Base-by-base conservation (phyloP, 1,140 invertebrate genomes). In the Bombus turneri region DNA sequence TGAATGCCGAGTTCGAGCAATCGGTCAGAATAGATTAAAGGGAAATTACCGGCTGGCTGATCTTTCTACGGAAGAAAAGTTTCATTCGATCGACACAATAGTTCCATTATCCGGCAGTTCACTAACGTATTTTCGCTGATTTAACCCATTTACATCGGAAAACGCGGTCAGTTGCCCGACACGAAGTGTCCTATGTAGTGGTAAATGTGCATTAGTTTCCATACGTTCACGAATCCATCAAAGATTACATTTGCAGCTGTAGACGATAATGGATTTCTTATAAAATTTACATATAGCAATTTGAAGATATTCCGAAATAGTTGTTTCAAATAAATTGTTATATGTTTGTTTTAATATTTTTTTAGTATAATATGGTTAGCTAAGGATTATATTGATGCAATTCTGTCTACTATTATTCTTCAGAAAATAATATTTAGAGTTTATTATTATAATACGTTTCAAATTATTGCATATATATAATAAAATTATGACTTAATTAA, bases 31-130 rank as follows among this genome's bases (percentile, higher is more conserved):
- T 75, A 86, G 91, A 92, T 92, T 92, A 91, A 92, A 90, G 86
- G 88, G 86, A 92, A 91, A 91, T 93, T 92, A 91, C 86, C 90
- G 75, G 82, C 78, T 82, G 88, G 83, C 31, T 31, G 75, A 78
- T 80, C 82, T 85, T 87, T 75, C 71, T 6, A 68, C 75, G 39
- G 37, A 43, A 62, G 72, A 87, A 87, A 87, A 87, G 82, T 87
- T 85, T 73, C 53, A 78, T 78, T 79, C 68, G 62, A 84, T 72
- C 75, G 81, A 83, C 85, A 86, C 85, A 84, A 84, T 86, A 86
- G 85, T 86, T 86, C 85, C 85, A 86, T 86, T 84, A 86, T 71
- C 81, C 41, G 25, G 8, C 59, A 47, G 39, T 81, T 81, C 79
- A 57, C 62, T 68, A 74, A 85, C 84, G 84, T 59, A 71, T 81